These are phyloP conservation scores for Probosciger aterrimus DNA, from an alignment of 2,113 vertebrate species.

Conservation along the genomic window DNA sequence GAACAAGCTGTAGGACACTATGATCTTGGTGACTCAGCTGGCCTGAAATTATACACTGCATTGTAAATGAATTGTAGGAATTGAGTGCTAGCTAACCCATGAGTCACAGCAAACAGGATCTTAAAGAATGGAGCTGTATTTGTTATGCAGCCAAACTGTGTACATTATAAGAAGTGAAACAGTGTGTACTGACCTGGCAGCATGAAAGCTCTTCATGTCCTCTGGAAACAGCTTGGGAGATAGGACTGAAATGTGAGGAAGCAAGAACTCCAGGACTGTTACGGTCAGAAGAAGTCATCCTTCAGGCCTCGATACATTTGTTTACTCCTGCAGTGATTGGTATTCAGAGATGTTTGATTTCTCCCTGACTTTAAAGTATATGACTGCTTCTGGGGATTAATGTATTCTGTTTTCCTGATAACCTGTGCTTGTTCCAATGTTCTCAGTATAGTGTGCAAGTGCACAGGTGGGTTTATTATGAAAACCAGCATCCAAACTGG, in stretches of 20 bases:
- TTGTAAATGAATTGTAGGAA: background rate
- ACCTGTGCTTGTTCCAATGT: background rate
- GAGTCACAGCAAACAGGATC: background rate
- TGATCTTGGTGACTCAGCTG: background rate
- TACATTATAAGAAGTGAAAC: background rate
- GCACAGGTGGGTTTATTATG: background rate
- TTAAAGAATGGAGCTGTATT: background rate
- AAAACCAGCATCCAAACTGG: background rate
- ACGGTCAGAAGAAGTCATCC: background rate
- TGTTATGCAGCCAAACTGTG: background rate
- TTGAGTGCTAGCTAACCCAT: background rate
- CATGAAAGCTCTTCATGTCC: background rate
- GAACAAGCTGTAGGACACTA: background rate
- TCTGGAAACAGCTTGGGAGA: background rate
- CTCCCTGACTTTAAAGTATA: background rate
- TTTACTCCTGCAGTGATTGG: background rate
- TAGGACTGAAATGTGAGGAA: background rate
- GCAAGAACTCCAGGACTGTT: background rate
- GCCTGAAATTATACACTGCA: background rate
- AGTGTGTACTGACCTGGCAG: background rate
- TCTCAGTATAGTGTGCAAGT: background rate
- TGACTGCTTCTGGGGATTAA: background rate
- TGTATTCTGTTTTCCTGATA: background rate
- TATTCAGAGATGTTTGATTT: background rate
- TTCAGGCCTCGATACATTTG: background rate